Base-by-base conservation (phyloP, 1,140 invertebrate genomes). In the Hypothenemus hampei region DNA sequence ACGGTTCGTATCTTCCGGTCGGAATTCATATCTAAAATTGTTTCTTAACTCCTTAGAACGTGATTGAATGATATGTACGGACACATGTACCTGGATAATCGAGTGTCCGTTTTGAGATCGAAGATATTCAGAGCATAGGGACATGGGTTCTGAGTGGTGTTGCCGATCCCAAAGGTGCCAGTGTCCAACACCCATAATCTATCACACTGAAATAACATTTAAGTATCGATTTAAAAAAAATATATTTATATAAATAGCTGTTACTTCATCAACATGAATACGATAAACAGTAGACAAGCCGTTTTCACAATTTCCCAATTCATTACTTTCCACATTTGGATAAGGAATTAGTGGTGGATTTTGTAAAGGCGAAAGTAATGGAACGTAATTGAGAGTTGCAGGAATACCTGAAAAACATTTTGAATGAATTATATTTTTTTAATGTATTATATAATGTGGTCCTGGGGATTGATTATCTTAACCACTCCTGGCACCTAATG, bases 121-220 rank as follows among this genome's bases (percentile, higher is more conserved):
- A 85, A 89, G 1, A 89, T 77, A 57, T 88, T 87, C 1, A 89
- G 66, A 1, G 84, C 77, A 53, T 80, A 80, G 0, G 86, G 87
- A 61, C 87, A 89, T 1, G 83, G 78, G 82, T 66, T 61, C 52
- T 64, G 63, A n/a, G 84, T 85, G 2, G 82, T 85, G 54, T 84
- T 83, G 15, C 65, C 74, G n/a, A 70, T 88, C 55, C 87, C 87
- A 62, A 87, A 83, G 15, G 87, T 89, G 48, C 87, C 87, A 4
- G 85, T 85, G 64, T 89, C 87, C 22, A 89, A 69, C 0, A 89
- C 86, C 87, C 87, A 91, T 0, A 91, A 76, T 51, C 87, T 75
- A 51, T 87, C 82, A 65, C 87, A 89, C 51, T 57, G 33, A 40
- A 54, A 47, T 18, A 13, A 20, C 21, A 1, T 10, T 16, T n/a